Conservation (phyloP, 2,797 vertebrate genomes). For the Chrosomus eos region DNA sequence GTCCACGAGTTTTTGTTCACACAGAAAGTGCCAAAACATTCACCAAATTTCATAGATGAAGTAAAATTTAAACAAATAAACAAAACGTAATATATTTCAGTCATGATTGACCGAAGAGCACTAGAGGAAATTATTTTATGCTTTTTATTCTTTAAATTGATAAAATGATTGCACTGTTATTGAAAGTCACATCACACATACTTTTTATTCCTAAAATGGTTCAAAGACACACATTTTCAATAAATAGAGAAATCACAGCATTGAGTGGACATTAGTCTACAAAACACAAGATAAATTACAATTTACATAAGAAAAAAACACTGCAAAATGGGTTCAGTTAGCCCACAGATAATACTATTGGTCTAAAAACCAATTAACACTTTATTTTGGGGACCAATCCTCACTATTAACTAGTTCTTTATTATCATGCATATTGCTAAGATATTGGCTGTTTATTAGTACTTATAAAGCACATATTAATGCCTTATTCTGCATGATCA, state of each 20-base stretch:
- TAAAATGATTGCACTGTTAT: not conserved
- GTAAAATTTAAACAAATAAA: no score
- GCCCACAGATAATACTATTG: not conserved
- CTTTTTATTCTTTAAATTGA: not conserved
- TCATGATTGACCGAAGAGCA: no score
- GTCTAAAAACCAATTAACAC: not conserved
- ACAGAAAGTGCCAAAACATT: no score
- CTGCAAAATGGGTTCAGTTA: not conserved
- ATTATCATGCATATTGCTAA: not conserved
- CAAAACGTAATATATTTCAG: no score
- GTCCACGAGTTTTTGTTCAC: no score
- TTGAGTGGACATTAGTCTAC: not conserved
- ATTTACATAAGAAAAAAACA: not conserved
- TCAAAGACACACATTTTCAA: conserved; percentile 22
- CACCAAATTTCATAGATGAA: no score
- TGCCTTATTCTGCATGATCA: not conserved
- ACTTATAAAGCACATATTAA: not conserved
- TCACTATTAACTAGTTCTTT: not conserved
- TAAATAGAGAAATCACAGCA: conserved; percentile 8
- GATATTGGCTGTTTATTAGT: not conserved
- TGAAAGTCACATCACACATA: not conserved
- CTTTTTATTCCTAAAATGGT: conserved; percentile 2
- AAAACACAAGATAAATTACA: not conserved
- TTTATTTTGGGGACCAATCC: not conserved
- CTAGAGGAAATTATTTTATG: not conserved